A percentile compares a stretch with the other conserved stretches of the same genome.
Conservation (phyloP, 2,888 invertebrate genomes). For the Scelioninae gen. 1 region DNA sequence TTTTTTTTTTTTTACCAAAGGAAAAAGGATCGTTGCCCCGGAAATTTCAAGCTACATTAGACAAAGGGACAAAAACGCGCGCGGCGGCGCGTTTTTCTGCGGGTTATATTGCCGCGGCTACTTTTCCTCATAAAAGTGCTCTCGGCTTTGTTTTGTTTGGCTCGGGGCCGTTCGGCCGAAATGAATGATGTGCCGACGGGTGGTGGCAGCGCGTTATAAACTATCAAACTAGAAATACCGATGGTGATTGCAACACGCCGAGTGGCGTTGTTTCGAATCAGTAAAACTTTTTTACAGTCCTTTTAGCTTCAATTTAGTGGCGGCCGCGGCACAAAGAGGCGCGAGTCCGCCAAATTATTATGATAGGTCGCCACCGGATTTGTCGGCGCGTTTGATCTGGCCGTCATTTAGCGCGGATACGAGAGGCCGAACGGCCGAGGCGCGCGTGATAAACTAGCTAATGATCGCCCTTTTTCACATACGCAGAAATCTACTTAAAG, state of each 20-base stretch:
- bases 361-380: constrained; percentile 84
- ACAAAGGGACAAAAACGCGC: too few species aligned
- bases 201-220: too few species aligned
- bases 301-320: constrained; percentile 80
- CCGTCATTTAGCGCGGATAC: constrained; percentile 84
- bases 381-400: constrained; percentile 83
- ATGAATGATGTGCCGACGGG: too few species aligned
- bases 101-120: too few species aligned
- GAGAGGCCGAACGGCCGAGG: constrained; percentile 81
- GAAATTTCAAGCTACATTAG: too few species aligned
- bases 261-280: constrained; percentile 74
- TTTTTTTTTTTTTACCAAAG: too few species aligned
- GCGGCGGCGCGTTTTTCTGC: too few species aligned
- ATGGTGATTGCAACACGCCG: constrained; percentile 72
- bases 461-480: constrained; percentile 69
- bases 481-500: constrained; percentile 63
- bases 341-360: constrained; percentile 84
- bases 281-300: constrained; percentile 82
- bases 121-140: too few species aligned
- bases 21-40: too few species aligned
- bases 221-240: constrained; percentile 67
- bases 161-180: too few species aligned
- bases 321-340: constrained; percentile 83
- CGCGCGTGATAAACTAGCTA: constrained; percentile 67
- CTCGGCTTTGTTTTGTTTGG: too few species aligned